Evolutionary conservation across 2,888 invertebrate genomes (phyloP), one percentile per base, ranked within the genome.

Genomic region (Melanotus villosus): DNA sequence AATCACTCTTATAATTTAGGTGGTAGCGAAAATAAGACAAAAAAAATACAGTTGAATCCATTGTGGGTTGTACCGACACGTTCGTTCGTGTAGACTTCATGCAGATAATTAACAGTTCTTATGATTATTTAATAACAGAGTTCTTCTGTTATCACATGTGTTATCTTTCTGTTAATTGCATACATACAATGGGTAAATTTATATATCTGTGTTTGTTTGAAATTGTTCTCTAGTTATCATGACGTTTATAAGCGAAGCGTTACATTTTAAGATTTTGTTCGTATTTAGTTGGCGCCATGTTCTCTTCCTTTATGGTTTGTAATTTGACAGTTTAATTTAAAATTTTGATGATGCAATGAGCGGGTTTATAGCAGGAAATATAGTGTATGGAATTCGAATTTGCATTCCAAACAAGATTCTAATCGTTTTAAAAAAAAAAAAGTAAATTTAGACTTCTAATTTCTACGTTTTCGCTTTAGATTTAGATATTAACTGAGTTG

Each of bases 101-200:
- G 19, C 14, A 6, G 9, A 19, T 34, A 65, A 54, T 54, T 54
- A 56, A 41, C 21, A 56, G 43, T 23, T 56, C 43, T 23, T 47
- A 57, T 12, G 19, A 57, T 57, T 56, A 14, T 65, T 65, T 65
- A 65, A 65, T 65, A 45, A 56, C 32, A 18, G 14, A 45, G 32
- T 21, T 43, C 32, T 41, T 54, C 21, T 26, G 18, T 45, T 65
- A 65, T 65, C 57, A 47, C 12, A 19, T 47, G 14, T 65, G 36
- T 45, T 45, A 57, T 54, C 56, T 36, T 23, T 34, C 18, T 7
- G 9, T 30, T 32, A 47, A 47, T 32, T 32, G 26, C 18, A 32
- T 5, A 16, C 18, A 2, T 19, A n/a, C 18, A 32, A 52, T 52
- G 52, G 16, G n/a, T 12, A 26, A 47, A 52, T 32, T 30, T 21